Evolutionary conservation across 2,797 vertebrate genomes (phyloP).

Genomic region (Caiman crocodilus): DNA sequence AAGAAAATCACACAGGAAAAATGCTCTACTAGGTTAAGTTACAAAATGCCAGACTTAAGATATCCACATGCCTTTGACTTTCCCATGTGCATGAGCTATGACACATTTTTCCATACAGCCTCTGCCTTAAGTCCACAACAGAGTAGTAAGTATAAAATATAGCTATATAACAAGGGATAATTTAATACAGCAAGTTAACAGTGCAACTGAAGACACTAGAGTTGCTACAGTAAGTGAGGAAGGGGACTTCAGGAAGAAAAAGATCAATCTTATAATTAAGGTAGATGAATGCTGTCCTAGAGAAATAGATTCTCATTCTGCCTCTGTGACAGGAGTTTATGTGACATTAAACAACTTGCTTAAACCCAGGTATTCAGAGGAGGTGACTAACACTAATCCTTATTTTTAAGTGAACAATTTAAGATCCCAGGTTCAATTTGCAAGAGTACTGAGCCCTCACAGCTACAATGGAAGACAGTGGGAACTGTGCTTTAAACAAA

Average conservation of each 20-base stretch:
- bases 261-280: neutral
- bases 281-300: fast-evolving
- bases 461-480: neutral
- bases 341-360: neutral
- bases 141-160: neutral
- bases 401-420: neutral
- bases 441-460: neutral
- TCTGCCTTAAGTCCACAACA: neutral
- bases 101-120: neutral
- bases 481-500: neutral
- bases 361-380: neutral
- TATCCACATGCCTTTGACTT: neutral
- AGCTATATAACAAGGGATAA: no score
- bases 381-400: neutral
- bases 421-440: neutral
- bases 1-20: neutral
- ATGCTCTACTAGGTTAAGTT: no score
- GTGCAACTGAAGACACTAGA: neutral
- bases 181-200: no score
- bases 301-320: neutral
- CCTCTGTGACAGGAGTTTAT: neutral
- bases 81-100: fast-evolving
- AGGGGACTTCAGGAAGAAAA: neutral
- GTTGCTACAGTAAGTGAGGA: fast-evolving
- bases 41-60: neutral